These are phyloP conservation scores for Drosophila mauritiana DNA, from an alignment of 1,140 invertebrate species.

Conservation along the genomic window DNA sequence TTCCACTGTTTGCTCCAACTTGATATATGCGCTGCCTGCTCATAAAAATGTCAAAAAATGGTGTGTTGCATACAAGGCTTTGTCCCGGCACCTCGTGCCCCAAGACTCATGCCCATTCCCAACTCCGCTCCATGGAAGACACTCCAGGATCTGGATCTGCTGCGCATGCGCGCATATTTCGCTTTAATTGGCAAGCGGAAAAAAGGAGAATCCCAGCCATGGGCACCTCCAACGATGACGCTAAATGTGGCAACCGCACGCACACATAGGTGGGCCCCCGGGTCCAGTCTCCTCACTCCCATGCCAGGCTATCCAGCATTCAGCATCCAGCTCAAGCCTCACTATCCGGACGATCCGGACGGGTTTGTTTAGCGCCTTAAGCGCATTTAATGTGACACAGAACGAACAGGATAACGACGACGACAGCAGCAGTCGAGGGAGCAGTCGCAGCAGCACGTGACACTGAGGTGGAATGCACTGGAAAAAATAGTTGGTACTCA, in stretches of 20 bases:
- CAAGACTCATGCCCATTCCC: slow-evolving; percentile 1
- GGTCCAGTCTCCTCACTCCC: neutral
- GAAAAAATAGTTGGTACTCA: neutral
- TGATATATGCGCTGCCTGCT: slow-evolving; percentile 83
- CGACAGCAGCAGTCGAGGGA: slow-evolving; percentile 48
- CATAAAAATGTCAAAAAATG: slow-evolving; percentile 84
- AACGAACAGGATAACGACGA: slow-evolving; percentile 83
- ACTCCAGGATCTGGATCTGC: slow-evolving; percentile 35
- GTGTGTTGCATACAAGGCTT: slow-evolving; percentile 65
- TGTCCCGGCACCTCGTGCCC: slow-evolving; percentile 46
- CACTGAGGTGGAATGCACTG: slow-evolving; percentile 54
- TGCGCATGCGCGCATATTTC: slow-evolving; percentile 80
- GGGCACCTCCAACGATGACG: slow-evolving; percentile 77
- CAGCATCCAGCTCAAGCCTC: neutral
- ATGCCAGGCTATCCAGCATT: neutral
- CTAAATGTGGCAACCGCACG: slow-evolving; percentile 76
- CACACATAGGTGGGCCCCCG: slow-evolving; percentile 71
- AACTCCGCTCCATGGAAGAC: slow-evolving; percentile 25
- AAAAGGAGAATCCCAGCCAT: slow-evolving; percentile 24
- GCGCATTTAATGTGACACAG: slow-evolving; percentile 83
- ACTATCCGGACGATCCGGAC: slow-evolving; percentile 23
- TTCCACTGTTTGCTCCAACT: slow-evolving; percentile 66
- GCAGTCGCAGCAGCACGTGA: slow-evolving; percentile 68
- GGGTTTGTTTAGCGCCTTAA: slow-evolving; percentile 82
- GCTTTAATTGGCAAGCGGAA: slow-evolving; percentile 76